Base-by-base conservation (phyloP, 2,888 invertebrate species). In the Papilio elwesi region DNA sequence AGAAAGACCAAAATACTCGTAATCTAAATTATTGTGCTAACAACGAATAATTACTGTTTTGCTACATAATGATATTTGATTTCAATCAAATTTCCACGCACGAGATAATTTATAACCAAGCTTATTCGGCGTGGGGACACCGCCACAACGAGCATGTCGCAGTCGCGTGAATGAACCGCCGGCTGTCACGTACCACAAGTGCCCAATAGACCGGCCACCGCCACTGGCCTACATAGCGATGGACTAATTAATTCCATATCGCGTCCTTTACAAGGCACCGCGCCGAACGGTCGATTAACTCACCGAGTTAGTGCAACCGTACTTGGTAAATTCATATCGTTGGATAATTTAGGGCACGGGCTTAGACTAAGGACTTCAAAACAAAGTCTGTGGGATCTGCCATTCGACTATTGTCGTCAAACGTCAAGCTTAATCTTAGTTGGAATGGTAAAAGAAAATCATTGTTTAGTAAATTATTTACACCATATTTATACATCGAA, bases 181-280 rank as follows among this genome's bases (percentile, higher is more conserved):
- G 2, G 75, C 73, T 53, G 72, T 64, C 52, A 68, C 67, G 68
- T 76, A 70, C 49, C 65, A 78, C 74, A 68, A 78, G 70, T 72
- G 74, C 57, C 75, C 74, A 78, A 76, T 77, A 74, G 74, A 78
- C 72, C 77, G 77, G 75, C 59, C 59, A 77, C 76, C 75, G 67
- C 76, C 59, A 43, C 59, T 71, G 78, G 71, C 79, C 80, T 74
- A 81, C 78, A 78, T 79, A 75, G 70, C 73, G 66, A 75, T 68
- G 73, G 75, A 67, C 73, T 79, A 80, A 80, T 81, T 80, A 78
- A 78, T 78, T 78, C 79, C 75, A 77, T 75, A 76, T 78, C 74
- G 67, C 75, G 80, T 79, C 79, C 78, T 78, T 80, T 74, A 55
- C 73, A 71, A 70, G 68, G 68, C 52, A 73, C 70, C 70, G 71